phyloP scores from a whole-genome alignment of 30 jellyfish, hydroid and myxozoan genomes.

The Hydractinia symbiolongicarpus region DNA sequence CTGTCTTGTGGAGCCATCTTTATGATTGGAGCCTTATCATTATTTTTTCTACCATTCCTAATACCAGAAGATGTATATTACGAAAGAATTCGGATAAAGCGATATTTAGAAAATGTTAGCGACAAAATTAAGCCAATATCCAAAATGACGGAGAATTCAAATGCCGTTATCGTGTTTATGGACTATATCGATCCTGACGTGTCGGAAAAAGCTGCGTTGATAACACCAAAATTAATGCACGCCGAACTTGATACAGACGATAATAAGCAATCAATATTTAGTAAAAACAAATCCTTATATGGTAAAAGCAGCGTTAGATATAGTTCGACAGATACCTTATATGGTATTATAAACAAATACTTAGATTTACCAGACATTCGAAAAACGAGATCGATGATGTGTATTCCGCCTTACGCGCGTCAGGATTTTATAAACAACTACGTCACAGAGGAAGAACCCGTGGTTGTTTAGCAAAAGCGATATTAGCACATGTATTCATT shows the following conservation, averaged over 20 bases:
- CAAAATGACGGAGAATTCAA: background rate
- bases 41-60: slow-evolving; percentile 22
- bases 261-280: no score
- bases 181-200: background rate
- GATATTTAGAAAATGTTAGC: background rate
- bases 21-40: slow-evolving; percentile 7
- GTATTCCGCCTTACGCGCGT: background rate
- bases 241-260: no score
- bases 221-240: no score
- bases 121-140: background rate
- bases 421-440: slow-evolving; percentile 1
- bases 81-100: slow-evolving; percentile 1
- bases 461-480: no score
- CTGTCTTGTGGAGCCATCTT: slow-evolving; percentile 30
- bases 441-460: no score
- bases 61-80: slow-evolving; percentile 7
- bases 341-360: background rate
- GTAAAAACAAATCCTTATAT: no score
- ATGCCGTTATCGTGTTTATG: background rate
- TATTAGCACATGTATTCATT: no score
- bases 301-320: no score
- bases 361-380: background rate
- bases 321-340: background rate
- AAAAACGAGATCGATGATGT: background rate
- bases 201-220: no score